A percentile compares a stretch with the other conserved stretches of the same genome.
Evolutionary conservation across 2,797 vertebrate species (phyloP).

Genomic region (Pseudopleuronectes americanus): DNA sequence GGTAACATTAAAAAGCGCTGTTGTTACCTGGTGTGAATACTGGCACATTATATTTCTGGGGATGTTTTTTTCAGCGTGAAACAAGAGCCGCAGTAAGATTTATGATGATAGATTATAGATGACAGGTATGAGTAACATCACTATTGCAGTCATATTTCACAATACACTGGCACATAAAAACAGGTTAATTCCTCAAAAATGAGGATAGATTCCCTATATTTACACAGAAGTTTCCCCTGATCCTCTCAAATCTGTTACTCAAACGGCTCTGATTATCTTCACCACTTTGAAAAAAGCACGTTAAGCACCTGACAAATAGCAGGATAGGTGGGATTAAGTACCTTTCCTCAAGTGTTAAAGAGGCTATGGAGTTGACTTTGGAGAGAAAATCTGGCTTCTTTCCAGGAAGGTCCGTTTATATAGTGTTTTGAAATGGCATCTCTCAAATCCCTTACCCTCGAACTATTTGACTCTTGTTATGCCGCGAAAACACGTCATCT

Average conservation of each 20-base stretch:
- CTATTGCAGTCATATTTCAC: not conserved
- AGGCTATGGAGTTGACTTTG: not conserved
- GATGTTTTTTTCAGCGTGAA: not conserved
- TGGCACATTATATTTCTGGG: not conserved
- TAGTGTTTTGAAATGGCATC: conserved; percentile 14
- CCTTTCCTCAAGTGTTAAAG: conserved; percentile 6
- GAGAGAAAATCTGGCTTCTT: conserved; percentile 1
- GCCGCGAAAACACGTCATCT: conserved; percentile 36
- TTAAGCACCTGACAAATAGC: conserved; percentile 41
- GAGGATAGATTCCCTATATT: not conserved
- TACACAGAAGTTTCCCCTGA: conserved; percentile 12
- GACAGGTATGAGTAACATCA: not conserved
- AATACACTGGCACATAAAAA: not conserved
- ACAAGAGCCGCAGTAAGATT: not conserved
- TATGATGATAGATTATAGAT: conserved; percentile 2
- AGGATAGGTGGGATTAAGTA: conserved; percentile 19
- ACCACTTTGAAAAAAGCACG: conserved; percentile 1
- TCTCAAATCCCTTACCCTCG: not conserved
- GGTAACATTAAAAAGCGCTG: conserved; percentile 8
- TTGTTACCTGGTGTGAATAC: conserved; percentile 10
- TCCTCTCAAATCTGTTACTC: conserved; percentile 23
- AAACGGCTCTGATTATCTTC: conserved; percentile 20
- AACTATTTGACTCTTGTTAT: conserved; percentile 47
- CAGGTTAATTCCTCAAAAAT: conserved; percentile 17
- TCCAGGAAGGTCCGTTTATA: conserved; percentile 18